Evolutionary conservation across 1,140 invertebrate genomes (phyloP).

Genomic region (Antheraea mylitta): DNA sequence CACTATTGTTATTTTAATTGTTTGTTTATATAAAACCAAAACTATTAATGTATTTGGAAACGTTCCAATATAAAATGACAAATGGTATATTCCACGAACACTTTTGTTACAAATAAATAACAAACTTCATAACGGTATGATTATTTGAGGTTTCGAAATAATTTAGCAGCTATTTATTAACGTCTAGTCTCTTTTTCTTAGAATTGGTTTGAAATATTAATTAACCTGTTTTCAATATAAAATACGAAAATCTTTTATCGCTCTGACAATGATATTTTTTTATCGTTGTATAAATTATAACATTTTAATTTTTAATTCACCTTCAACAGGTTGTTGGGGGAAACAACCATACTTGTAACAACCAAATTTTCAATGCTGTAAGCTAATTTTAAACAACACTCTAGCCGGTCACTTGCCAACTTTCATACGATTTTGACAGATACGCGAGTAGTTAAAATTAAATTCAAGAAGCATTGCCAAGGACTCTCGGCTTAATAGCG

Average conservation of each 20-base stretch:
- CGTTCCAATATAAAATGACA: neutral
- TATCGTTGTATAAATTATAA: too few species aligned
- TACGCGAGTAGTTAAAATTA: slow-evolving; percentile 67
- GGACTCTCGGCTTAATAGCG: slow-evolving; percentile 27
- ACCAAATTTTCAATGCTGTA: slow-evolving; percentile 55
- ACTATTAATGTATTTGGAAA: neutral
- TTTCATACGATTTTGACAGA: slow-evolving; percentile 67
- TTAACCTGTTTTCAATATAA: too few species aligned
- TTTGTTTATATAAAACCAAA: neutral
- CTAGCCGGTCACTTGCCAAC: slow-evolving; percentile 62
- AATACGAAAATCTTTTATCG: too few species aligned
- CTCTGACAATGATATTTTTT: too few species aligned
- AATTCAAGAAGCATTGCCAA: slow-evolving; percentile 71
- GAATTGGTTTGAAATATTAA: too few species aligned
- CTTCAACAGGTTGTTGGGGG: slow-evolving; percentile 19
- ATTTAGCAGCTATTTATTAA: too few species aligned
- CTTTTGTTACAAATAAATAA: neutral
- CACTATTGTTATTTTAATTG: neutral
- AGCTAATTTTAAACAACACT: slow-evolving; percentile 50
- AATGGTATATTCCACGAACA: neutral
- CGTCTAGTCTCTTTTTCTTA: too few species aligned
- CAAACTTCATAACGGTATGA: neutral
- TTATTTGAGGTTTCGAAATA: slow-evolving; percentile 4
- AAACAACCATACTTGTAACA: slow-evolving; percentile 33
- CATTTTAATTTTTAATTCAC: neutral